Conservation (phyloP, 2,888 invertebrate species). For the Polydesmus complanatus region DNA sequence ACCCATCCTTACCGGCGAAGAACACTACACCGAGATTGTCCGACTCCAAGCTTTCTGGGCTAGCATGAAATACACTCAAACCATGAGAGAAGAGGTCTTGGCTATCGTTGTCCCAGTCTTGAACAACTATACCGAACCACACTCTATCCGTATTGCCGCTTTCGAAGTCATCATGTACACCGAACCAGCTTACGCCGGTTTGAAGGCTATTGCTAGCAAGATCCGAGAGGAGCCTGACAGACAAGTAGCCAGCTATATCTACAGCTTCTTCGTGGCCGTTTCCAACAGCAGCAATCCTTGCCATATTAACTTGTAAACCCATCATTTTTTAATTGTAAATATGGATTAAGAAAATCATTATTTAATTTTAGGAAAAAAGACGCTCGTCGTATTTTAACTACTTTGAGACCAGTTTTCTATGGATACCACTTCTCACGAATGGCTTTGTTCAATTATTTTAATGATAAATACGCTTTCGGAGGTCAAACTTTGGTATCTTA, state of each 20-base stretch:
- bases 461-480: constrained; percentile 17
- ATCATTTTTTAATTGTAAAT: background rate
- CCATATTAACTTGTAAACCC: constrained; percentile 8
- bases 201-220: constrained; percentile 25
- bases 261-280: constrained; percentile 18
- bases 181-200: constrained; percentile 19
- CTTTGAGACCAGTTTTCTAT: background rate
- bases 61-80: constrained; percentile 20
- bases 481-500: constrained; percentile 7
- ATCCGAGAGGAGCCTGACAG: constrained; percentile 21
- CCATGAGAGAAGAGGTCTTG: constrained; percentile 20
- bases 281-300: constrained; percentile 22
- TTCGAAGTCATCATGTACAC: constrained; percentile 22
- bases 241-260: constrained; percentile 22
- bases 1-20: constrained; percentile 21
- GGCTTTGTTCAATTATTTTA: constrained; percentile 11
- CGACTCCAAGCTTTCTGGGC: constrained; percentile 24
- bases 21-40: constrained; percentile 17
- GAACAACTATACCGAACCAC: constrained; percentile 24
- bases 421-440: constrained; percentile 11
- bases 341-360: background rate
- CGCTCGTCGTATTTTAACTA: background rate
- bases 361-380: background rate
- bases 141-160: constrained; percentile 27
- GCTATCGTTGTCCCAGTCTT: constrained; percentile 24